A percentile compares a stretch with the other conserved stretches of the same genome.
These are phyloP conservation scores for Epirrita christyi DNA, from an alignment of 2,888 invertebrate species.

Conservation along the genomic window DNA sequence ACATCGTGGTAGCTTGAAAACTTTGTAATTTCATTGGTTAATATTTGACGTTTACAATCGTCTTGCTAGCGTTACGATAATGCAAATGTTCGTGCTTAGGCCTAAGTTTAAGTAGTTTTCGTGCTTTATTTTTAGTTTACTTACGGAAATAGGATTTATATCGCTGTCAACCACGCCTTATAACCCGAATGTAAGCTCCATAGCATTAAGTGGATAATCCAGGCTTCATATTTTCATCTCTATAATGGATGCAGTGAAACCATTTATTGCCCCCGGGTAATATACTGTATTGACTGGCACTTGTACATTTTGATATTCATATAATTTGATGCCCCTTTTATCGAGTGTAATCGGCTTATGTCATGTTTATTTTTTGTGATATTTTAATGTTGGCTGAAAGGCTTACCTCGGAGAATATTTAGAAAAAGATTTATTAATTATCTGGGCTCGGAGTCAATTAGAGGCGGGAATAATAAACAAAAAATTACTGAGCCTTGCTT, in stretches of 20 bases:
- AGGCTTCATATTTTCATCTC: conserved; percentile 76
- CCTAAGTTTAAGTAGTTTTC: too few relatives aligned
- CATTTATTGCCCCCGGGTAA: conserved; percentile 55
- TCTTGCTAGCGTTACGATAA: too few relatives aligned
- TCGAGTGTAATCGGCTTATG: conserved; percentile 33
- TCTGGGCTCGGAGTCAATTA: too few relatives aligned
- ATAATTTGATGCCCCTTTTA: conserved; percentile 19
- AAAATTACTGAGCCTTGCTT: too few relatives aligned
- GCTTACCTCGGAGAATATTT: conserved; percentile 4
- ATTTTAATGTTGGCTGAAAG: conserved; percentile 27
- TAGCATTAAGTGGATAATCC: conserved; percentile 78
- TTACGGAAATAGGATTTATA: background rate
- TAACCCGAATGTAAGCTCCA: conserved; percentile 45
- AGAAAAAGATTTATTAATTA: background rate
- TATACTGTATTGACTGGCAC: conserved; percentile 20
- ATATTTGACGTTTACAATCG: too few relatives aligned
- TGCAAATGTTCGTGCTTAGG: too few relatives aligned
- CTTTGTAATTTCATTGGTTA: too few relatives aligned
- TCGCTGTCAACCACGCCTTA: conserved; percentile 22
- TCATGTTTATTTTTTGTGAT: conserved; percentile 27
- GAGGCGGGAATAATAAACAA: too few relatives aligned
- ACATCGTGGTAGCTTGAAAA: too few relatives aligned
- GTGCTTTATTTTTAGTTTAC: too few relatives aligned
- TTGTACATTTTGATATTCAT: conserved; percentile 18
- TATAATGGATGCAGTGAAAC: conserved; percentile 76